Conservation (phyloP, 2,113 vertebrate species). For the Seriola aureovittata region DNA sequence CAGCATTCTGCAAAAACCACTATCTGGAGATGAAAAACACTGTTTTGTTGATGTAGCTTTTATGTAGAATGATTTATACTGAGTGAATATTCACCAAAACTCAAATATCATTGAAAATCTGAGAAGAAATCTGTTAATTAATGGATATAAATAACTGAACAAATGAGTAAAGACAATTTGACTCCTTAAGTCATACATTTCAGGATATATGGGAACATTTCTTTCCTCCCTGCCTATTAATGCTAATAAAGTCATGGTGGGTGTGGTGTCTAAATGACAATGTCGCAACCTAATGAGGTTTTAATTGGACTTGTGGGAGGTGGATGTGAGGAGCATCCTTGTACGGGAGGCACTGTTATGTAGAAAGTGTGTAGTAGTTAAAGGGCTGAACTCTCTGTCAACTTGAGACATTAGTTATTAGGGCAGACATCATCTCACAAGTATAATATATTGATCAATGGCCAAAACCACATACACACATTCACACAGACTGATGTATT, state of each 20-base stretch:
- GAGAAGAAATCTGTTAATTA: not conserved
- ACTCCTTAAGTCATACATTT: not conserved
- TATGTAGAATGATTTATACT: too few relatives aligned
- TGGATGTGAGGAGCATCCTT: not conserved
- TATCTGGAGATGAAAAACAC: conserved; percentile 6
- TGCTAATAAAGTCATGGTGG: not conserved
- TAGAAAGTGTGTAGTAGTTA: too few relatives aligned
- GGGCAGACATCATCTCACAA: too few relatives aligned
- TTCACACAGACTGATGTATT: too few relatives aligned
- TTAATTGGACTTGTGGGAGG: not conserved
- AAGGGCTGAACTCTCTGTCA: too few relatives aligned
- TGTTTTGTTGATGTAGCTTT: too few relatives aligned
- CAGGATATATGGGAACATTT: too few relatives aligned
- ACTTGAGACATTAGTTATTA: too few relatives aligned
- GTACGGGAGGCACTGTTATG: too few relatives aligned
- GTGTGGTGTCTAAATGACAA: not conserved
- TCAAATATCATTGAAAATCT: not conserved
- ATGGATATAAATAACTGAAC: not conserved
- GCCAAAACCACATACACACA: too few relatives aligned
- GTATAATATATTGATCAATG: too few relatives aligned
- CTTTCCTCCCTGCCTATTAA: not conserved
- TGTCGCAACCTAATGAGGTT: not conserved
- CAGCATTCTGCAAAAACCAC: conserved; percentile 28
- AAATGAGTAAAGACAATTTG: too few relatives aligned
- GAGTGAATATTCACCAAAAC: not conserved